phyloP scores from a whole-genome alignment of 2,797 vertebrate species.

The Lithobates sylvaticus region DNA sequence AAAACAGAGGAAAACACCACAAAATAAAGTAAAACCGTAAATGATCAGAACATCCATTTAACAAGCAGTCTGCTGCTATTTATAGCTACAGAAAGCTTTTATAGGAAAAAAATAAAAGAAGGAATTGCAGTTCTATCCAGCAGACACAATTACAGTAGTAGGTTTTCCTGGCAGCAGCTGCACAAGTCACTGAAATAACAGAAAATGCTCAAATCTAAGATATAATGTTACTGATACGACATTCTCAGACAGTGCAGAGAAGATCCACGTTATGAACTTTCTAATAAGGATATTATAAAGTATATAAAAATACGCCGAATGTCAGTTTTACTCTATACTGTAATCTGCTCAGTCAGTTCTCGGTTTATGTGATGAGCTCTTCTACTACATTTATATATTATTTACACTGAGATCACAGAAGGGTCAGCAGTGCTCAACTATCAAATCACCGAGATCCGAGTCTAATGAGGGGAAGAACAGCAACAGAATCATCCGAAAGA shows the following conservation, averaged over 20 bases:
- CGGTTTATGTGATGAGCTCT: neutral
- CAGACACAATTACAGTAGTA: neutral
- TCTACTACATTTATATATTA: neutral
- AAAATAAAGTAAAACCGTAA: neutral
- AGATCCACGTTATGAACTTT: too few relatives aligned
- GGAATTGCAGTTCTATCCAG: neutral
- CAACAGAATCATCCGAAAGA: neutral
- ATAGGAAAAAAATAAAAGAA: neutral
- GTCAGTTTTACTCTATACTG: neutral
- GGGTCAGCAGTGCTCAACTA: neutral
- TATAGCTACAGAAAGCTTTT: neutral
- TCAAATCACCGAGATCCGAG: neutral
- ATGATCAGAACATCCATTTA: neutral
- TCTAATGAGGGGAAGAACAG: neutral
- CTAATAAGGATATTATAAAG: too few relatives aligned
- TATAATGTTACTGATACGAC: neutral
- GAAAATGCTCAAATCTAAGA: neutral
- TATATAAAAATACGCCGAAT: too few relatives aligned
- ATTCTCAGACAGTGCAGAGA: neutral
- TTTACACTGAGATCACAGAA: neutral
- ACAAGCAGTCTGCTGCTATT: neutral
- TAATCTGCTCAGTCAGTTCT: too few relatives aligned
- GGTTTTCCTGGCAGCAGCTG: neutral
- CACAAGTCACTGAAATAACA: neutral
- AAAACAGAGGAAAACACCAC: conserved; percentile 64